Evolutionary conservation across 2,797 vertebrate species (phyloP).

Genomic region (Syncerus caffer): DNA sequence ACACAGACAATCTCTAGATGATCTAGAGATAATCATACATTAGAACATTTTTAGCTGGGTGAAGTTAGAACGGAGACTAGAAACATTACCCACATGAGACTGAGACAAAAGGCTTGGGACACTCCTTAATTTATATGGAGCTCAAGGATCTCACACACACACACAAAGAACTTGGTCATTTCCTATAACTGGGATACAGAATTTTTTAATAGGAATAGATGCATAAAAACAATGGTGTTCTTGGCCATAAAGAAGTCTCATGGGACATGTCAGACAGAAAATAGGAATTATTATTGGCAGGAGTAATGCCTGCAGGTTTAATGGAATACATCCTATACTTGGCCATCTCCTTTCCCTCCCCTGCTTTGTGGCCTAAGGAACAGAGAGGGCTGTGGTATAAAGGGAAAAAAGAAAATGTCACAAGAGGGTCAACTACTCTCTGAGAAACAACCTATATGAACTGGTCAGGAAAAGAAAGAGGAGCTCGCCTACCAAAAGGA

Average conservation of each 20-base stretch:
- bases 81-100: neutral
- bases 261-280: neutral
- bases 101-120: neutral
- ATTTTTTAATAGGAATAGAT: neutral
- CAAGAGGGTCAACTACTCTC: neutral
- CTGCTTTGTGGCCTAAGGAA: neutral
- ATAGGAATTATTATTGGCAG: neutral
- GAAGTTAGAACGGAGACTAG: neutral
- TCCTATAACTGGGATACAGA: neutral
- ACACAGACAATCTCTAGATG: neutral
- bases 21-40: too few relatives aligned
- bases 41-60: neutral
- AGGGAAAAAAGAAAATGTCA: neutral
- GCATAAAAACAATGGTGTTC: neutral
- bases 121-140: neutral
- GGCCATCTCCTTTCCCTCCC: neutral
- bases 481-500: neutral
- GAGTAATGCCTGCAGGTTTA: neutral
- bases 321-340: neutral
- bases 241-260: neutral
- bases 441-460: neutral
- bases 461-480: neutral
- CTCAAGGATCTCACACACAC: neutral
- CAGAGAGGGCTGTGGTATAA: neutral
- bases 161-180: neutral